Conservation (phyloP, 1,140 invertebrate species). For the Arctopsyche grandis region DNA sequence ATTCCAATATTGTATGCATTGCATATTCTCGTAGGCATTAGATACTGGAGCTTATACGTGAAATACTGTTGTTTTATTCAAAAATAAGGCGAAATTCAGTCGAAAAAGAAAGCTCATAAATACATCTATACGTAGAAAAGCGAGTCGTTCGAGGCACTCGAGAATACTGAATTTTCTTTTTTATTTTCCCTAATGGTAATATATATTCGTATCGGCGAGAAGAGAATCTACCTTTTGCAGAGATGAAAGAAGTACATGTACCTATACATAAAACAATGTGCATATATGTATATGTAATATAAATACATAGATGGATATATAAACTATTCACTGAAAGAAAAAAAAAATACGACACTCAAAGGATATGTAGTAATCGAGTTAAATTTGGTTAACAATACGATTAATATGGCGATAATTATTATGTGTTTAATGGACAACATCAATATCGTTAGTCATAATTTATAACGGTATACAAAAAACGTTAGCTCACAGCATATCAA, state of each 20-base stretch:
- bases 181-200: conserved; percentile 30
- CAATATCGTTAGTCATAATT: neutral
- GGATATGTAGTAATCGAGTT: too few species aligned
- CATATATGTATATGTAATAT: neutral
- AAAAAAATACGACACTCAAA: too few species aligned
- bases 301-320: neutral
- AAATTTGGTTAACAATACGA: too few species aligned
- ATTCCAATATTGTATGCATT: neutral
- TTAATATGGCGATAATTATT: too few species aligned
- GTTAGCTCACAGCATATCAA: neutral
- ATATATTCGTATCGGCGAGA: conserved; percentile 22
- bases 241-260: conserved; percentile 7
- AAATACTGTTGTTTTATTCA: conserved; percentile 27
- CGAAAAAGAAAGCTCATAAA: conserved; percentile 19
- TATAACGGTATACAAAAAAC: neutral
- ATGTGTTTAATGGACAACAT: neutral
- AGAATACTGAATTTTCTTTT: conserved; percentile 29
- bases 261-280: neutral
- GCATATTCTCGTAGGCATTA: neutral
- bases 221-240: neutral
- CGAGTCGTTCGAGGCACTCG: conserved; percentile 1
- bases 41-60: conserved; percentile 2
- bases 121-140: neutral
- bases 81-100: conserved; percentile 19
- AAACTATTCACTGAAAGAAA: too few species aligned